Base-by-base conservation (phyloP, 2,888 invertebrate species). In the Drosophila maculinotata region DNA sequence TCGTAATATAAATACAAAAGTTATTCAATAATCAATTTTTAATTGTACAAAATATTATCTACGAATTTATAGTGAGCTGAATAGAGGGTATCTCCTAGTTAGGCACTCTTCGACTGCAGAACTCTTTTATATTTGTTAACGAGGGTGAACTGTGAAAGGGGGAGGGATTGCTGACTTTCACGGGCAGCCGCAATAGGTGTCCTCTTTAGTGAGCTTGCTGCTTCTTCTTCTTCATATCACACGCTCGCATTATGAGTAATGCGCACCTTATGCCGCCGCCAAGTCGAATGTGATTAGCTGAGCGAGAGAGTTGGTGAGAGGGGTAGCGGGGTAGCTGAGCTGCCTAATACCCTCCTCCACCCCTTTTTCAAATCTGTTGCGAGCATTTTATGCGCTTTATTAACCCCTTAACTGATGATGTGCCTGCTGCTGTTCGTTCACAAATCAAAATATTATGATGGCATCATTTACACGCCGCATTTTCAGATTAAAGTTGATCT, bases 371-470 rank as follows among this genome's bases (percentile, higher is more conserved):
- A 80, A 77, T 69, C 64, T 63, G 66, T 60, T 72, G 30, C 26
- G 47, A 63, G 62, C 59, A 76, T 76, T 78, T 83, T 68, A 70
- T 82, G 78, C 69, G 73, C 65, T 87, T 84, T 87, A 84, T 84
- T 84, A 84, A 84, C 89, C 89, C 89, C 86, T 89, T 89, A 69
- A 64, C 82, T 65, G 85, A 71, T 87, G 69, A 72, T 86, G 72
- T 76, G 79, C 51, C 54, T 58, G 60, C 47, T 54, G 42, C 63
- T 57, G 47, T 57, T 56, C 42, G 54, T 73, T 60, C 65, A 69
- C 72, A 80, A 81, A 86, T 89, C 88, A 88, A 78, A 89, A 88
- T 88, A 88, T 90, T 88, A 57, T 89, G 89, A 89, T 88, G 89
- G 87, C 88, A 75, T 88, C 65, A 88, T 89, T 88, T 89, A 89